These are phyloP conservation scores for Drosophila austrosaltans DNA, from an alignment of 2,888 invertebrate genomes.

Conservation along the genomic window DNA sequence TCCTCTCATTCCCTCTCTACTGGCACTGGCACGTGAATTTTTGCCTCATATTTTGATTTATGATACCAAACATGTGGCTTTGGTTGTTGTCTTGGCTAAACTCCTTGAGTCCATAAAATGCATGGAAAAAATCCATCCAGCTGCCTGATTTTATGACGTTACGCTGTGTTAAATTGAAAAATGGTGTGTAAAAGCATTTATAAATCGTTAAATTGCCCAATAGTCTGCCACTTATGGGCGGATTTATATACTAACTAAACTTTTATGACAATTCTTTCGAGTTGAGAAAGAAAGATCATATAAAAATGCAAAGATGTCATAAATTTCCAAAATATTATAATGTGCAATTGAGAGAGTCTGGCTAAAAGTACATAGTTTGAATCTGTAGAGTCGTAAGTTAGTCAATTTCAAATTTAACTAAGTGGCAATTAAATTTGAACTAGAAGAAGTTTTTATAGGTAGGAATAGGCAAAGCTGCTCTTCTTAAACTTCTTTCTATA, in stretches of 20 bases:
- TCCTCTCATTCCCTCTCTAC: neutral
- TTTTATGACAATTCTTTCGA: slow-evolving; percentile 26
- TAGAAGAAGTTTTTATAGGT: too few relatives aligned
- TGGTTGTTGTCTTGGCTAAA: slow-evolving; percentile 63
- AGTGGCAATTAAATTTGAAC: too few relatives aligned
- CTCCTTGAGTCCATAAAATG: slow-evolving; percentile 9
- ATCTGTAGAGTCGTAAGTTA: too few relatives aligned
- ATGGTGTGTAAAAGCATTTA: slow-evolving; percentile 78
- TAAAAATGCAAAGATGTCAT: slow-evolving; percentile 1
- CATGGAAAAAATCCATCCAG: slow-evolving; percentile 3
- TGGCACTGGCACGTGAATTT: slow-evolving; percentile 68
- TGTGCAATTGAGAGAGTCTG: too few relatives aligned
- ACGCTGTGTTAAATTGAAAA: slow-evolving; percentile 76
- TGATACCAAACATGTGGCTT: slow-evolving; percentile 40
- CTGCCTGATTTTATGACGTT: slow-evolving; percentile 62
- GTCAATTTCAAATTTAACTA: too few relatives aligned
- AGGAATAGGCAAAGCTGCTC: too few relatives aligned
- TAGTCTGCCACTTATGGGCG: slow-evolving; percentile 28
- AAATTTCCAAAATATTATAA: neutral
- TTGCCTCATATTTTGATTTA: slow-evolving; percentile 66
- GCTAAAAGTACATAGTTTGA: too few relatives aligned
- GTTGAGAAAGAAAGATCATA: neutral
- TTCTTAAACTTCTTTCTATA: too few relatives aligned
- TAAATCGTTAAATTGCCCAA: slow-evolving; percentile 59
- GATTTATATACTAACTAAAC: slow-evolving; percentile 12